Evolutionary conservation across 1,140 invertebrate species (phyloP), one percentile per base, ranked within the genome.

Genomic region (Lerema accius): DNA sequence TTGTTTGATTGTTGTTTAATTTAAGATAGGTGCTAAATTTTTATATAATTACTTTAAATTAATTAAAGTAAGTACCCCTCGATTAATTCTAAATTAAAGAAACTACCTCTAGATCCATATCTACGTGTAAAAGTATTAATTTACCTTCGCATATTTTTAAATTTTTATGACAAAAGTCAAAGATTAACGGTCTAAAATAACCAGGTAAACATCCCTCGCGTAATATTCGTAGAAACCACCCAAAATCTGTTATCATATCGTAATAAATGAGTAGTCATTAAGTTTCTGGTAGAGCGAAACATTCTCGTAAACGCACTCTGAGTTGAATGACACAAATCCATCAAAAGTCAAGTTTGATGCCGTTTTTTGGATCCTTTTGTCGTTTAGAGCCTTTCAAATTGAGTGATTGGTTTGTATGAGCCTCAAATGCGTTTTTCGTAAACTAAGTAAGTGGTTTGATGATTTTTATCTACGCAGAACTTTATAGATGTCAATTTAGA

Each of bases 241-340:
- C 71, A 66, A 66, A 67, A 62, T 50, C 17, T 39, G 37, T 60
- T 32, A 53, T 64, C 55, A 49, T 42, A 50, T 53, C 13, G 59
- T 80, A 62, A 82, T 65, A 81, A 80, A 84, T 80, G 67, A 68
- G 63, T 4, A 26, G 65, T 65, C 69, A 81, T 81, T 82, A 78
- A 69, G 28, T 62, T 58, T 39, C 65, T 60, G 68, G 64, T 61
- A 45, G 62, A 53, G 62, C 32, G 39, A 23, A 43, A 39, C 43
- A 50, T 55, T 37, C 42, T 48, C 35, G 46, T 56, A 28, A 61
- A 58, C 46, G n/a, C 32, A 45, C 65, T 68, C 55, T n/a, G n/a
- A 32, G 35, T 50, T 67, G 64, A 80, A 82, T 81, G 82, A 81
- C 78, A 78, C 16, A 67, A 66, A 85, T 85, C 78, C 75, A 78